phyloP scores from a whole-genome alignment of 2,797 vertebrate genomes.

The Pseudochromis fuscus region DNA sequence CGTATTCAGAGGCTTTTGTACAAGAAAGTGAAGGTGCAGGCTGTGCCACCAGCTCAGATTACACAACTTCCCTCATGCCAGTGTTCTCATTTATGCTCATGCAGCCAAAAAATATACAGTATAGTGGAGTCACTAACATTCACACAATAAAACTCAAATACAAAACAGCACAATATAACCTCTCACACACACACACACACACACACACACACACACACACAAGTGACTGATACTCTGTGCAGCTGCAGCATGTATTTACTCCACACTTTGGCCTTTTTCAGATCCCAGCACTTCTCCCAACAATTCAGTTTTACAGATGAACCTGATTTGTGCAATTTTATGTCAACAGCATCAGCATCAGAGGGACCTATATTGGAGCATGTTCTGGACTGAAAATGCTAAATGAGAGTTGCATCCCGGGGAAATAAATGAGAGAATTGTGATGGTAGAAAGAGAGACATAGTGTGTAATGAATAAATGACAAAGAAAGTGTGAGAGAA shows the following conservation, averaged over 20 bases:
- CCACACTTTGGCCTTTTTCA: slow-evolving; percentile 13
- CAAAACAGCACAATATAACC: too few relatives aligned
- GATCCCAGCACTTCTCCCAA: slow-evolving; percentile 16
- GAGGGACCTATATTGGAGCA: not conserved
- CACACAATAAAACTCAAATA: slow-evolving; percentile 10
- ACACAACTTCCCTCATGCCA: slow-evolving; percentile 21
- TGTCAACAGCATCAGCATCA: slow-evolving; percentile 20
- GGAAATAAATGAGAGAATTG: slow-evolving; percentile 59
- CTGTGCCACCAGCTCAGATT: slow-evolving; percentile 53
- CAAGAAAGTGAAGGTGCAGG: slow-evolving; percentile 71
- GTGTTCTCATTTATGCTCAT: slow-evolving; percentile 18
- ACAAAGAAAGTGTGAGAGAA: slow-evolving; percentile 28
- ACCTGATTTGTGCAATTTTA: slow-evolving; percentile 28
- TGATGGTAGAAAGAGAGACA: slow-evolving; percentile 40
- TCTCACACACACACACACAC: not conserved
- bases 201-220: slow-evolving; percentile 1
- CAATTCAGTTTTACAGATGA: slow-evolving; percentile 27
- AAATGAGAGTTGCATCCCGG: slow-evolving; percentile 35
- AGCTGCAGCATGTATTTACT: slow-evolving; percentile 27
- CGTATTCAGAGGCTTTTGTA: slow-evolving; percentile 68
- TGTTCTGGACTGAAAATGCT: slow-evolving; percentile 20
- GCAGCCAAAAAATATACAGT: slow-evolving; percentile 4
- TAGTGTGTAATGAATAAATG: slow-evolving; percentile 40
- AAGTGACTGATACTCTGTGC: slow-evolving; percentile 3
- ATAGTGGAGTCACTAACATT: not conserved